These are phyloP conservation scores for Idaea straminata DNA, from an alignment of 2,888 invertebrate species.

Conservation along the genomic window DNA sequence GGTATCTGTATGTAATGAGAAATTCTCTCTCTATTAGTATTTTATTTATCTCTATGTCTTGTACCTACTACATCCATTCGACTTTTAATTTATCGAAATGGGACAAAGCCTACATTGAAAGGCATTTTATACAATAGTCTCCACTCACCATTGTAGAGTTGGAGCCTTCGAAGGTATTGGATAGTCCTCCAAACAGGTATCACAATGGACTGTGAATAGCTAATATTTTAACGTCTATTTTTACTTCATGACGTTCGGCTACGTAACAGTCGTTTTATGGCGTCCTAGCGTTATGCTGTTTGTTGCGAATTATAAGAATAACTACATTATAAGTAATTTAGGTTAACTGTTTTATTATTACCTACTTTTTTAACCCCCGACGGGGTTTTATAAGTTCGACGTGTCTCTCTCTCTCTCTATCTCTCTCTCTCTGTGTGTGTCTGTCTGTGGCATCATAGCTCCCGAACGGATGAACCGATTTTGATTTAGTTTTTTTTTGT, in stretches of 20 bases:
- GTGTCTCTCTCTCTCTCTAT: too few relatives aligned
- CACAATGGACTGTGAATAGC: not conserved
- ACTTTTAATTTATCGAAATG: not conserved
- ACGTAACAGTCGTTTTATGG: not conserved
- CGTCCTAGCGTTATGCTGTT: not conserved
- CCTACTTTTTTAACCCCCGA: too few relatives aligned
- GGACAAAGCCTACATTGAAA: not conserved
- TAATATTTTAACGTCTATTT: not conserved
- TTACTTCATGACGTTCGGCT: not conserved
- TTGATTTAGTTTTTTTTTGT: too few relatives aligned
- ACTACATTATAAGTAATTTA: not conserved
- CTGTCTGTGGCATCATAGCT: too few relatives aligned
- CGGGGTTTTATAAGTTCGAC: too few relatives aligned
- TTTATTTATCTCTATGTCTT: not conserved
- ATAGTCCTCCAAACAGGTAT: not conserved
- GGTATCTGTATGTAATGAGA: not conserved
- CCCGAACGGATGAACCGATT: too few relatives aligned
- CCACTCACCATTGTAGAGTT: not conserved
- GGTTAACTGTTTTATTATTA: not conserved
- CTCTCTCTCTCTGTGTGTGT: too few relatives aligned
- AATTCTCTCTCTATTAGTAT: not conserved
- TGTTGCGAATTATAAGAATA: not conserved
- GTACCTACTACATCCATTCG: not conserved
- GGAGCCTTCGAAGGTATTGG: not conserved
- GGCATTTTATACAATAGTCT: not conserved